phyloP scores from a whole-genome alignment of 53 echinoderm and acorn worm genomes.

The Echinarachnius parma region DNA sequence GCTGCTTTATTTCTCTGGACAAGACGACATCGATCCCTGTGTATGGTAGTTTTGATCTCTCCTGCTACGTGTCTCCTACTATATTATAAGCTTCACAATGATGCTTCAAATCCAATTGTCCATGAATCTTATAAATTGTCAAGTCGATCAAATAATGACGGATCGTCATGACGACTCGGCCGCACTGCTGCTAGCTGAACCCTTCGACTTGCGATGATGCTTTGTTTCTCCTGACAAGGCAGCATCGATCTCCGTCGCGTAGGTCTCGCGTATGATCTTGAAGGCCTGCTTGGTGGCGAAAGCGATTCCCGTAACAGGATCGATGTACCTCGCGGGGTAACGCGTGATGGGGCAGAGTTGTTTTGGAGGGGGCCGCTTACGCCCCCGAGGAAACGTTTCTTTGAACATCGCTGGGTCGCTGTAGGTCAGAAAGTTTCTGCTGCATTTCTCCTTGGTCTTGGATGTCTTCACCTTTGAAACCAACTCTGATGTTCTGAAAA shows the following conservation, averaged over 20 bases:
- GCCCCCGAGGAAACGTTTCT: constrained; percentile 64
- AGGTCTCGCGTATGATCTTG: constrained; percentile 90
- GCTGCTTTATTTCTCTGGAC: too few relatives aligned
- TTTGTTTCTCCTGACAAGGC: constrained; percentile 47
- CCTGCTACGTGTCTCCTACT: too few relatives aligned
- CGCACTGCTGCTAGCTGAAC: constrained; percentile 5
- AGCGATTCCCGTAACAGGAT: constrained; percentile 92
- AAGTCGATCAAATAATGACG: too few relatives aligned
- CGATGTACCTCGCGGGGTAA: constrained; percentile 83
- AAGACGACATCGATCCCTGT: too few relatives aligned
- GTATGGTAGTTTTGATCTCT: too few relatives aligned
- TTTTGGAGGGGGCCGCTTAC: constrained; percentile 61
- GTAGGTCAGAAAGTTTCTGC: constrained; percentile 90
- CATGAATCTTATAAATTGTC: too few relatives aligned
- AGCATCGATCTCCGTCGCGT: constrained; percentile 76
- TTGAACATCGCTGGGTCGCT: constrained; percentile 75
- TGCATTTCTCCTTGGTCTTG: constrained; percentile 54
- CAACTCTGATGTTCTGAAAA: too few relatives aligned
- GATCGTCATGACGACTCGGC: constrained; percentile 9
- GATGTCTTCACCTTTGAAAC: too few relatives aligned
- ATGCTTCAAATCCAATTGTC: too few relatives aligned
- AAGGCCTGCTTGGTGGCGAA: constrained; percentile 92
- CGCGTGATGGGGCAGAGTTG: constrained; percentile 87
- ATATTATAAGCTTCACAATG: too few relatives aligned
- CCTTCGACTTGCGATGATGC: constrained; percentile 35